These are phyloP conservation scores for Aix galericulata DNA, from an alignment of 2,113 vertebrate species.

Conservation along the genomic window DNA sequence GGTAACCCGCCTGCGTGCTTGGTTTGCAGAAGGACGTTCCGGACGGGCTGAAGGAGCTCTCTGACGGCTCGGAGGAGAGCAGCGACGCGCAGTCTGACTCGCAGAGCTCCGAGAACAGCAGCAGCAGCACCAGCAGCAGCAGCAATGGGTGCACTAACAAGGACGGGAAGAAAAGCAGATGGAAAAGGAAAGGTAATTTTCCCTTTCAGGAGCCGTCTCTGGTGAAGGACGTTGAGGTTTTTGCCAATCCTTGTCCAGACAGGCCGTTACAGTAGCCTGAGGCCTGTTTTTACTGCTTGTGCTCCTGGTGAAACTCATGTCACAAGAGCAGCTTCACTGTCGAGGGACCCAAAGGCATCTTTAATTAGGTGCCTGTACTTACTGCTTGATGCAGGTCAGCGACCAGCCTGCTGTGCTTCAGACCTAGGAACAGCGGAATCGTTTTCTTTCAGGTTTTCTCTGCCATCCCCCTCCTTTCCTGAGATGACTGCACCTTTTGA, in stretches of 20 bases:
- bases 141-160: constrained; percentile 73
- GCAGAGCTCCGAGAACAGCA: constrained; percentile 82
- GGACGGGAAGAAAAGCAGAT: constrained; percentile 85
- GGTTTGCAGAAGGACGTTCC: constrained; percentile 88
- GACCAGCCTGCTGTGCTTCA: background rate
- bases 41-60: constrained; percentile 87
- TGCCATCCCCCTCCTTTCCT: background rate
- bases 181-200: constrained; percentile 90
- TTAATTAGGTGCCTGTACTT: rapidly evolving
- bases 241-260: background rate
- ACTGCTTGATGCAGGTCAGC: too few relatives aligned
- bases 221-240: background rate
- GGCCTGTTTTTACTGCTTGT: rapidly evolving
- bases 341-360: too few relatives aligned
- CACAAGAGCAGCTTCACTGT: rapidly evolving
- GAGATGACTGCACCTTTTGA: background rate
- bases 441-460: background rate
- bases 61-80: constrained; percentile 90
- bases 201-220: rapidly evolving
- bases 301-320: background rate
- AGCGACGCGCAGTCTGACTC: constrained; percentile 89
- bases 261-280: background rate
- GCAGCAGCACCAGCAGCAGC: constrained; percentile 76
- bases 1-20: background rate
- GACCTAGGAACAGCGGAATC: rapidly evolving